These are phyloP conservation scores for Aphodius granarius DNA, from an alignment of 2,888 invertebrate species.

Conservation along the genomic window DNA sequence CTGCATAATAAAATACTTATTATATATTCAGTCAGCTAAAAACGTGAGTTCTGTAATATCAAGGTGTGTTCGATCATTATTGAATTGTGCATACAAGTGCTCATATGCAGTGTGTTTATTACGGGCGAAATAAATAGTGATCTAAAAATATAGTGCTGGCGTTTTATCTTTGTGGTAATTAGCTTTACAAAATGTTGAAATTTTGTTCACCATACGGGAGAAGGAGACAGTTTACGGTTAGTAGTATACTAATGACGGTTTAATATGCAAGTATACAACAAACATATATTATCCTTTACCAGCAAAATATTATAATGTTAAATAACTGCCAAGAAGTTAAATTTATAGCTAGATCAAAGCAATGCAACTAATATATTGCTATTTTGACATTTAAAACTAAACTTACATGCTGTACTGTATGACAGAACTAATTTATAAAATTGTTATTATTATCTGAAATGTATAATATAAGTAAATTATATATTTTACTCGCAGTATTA, in stretches of 20 bases:
- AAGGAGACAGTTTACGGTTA: constrained; percentile 38
- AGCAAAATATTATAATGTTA: too few relatives aligned
- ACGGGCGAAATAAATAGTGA: not conserved
- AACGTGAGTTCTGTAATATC: not conserved
- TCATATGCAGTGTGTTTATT: not conserved
- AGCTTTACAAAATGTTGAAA: constrained; percentile 47
- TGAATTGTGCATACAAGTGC: not conserved
- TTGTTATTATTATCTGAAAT: not conserved
- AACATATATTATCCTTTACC: too few relatives aligned
- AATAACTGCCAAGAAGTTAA: too few relatives aligned
- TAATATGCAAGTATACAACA: not conserved
- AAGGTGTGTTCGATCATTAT: not conserved
- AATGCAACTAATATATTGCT: not conserved
- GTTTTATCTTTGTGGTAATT: not conserved
- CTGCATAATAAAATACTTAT: not conserved
- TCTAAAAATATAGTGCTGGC: not conserved
- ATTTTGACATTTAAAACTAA: not conserved
- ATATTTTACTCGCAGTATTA: too few relatives aligned
- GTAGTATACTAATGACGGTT: not conserved
- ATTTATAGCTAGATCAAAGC: too few relatives aligned
- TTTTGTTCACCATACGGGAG: constrained; percentile 52
- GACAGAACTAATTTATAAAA: not conserved
- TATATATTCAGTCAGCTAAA: not conserved
- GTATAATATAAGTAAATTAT: too few relatives aligned
- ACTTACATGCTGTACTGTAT: not conserved